A percentile compares a stretch with the other conserved stretches of the same genome.
phyloP scores from a whole-genome alignment of 2,113 vertebrate species.

The Diglossa brunneiventris region DNA sequence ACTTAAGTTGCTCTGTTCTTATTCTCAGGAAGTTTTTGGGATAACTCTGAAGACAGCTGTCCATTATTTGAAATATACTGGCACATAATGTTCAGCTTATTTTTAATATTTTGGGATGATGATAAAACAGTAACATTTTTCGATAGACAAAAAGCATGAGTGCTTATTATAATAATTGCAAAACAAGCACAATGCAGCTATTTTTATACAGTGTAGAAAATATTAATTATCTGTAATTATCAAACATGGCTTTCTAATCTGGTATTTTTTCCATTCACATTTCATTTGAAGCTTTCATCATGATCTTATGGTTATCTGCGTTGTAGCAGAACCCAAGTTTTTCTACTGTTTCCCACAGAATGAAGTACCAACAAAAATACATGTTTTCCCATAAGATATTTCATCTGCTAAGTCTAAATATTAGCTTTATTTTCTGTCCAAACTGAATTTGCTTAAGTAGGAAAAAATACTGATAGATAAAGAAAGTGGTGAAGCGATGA shows the following conservation, averaged over 20 bases:
- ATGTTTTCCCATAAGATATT: neutral
- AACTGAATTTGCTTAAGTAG: constrained; percentile 9
- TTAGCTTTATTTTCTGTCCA: neutral
- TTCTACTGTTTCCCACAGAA: neutral
- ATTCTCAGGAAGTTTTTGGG: neutral
- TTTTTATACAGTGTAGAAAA: neutral
- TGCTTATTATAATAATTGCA: neutral
- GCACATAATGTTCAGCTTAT: neutral
- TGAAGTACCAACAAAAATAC: neutral
- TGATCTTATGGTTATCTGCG: neutral
- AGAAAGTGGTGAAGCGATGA: neutral
- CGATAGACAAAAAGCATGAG: neutral
- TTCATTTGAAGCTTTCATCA: neutral
- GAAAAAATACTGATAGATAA: neutral
- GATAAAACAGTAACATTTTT: neutral
- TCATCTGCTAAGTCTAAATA: neutral
- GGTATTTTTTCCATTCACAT: neutral
- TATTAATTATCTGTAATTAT: neutral
- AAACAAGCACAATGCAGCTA: neutral
- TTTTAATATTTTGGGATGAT: neutral
- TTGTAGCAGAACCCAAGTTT: neutral
- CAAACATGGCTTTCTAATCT: neutral
- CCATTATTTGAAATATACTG: neutral
- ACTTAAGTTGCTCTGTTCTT: neutral
- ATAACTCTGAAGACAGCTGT: neutral